Evolutionary conservation across 2,113 vertebrate species (phyloP).

Genomic region (Spea multiplicata): DNA sequence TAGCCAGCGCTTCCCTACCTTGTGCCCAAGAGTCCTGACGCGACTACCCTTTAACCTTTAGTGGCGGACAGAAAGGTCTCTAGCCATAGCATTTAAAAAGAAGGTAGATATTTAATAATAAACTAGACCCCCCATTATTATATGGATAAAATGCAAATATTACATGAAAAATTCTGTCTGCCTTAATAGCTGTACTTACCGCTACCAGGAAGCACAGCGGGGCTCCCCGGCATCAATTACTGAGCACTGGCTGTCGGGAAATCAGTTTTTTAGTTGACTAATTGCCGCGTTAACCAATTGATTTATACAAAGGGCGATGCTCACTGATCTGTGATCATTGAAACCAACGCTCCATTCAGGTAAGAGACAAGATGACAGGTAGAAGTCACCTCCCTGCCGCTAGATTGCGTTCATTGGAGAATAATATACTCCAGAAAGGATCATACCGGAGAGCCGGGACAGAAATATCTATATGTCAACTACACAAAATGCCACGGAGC

Average conservation of each 20-base stretch:
- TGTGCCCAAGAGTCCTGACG: too few species aligned
- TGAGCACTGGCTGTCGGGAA: slow-evolving; percentile 14
- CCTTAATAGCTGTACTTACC: neutral
- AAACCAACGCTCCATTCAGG: neutral
- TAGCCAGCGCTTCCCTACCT: too few species aligned
- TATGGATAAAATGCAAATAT: too few species aligned
- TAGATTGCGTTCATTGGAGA: neutral
- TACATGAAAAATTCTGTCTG: too few species aligned
- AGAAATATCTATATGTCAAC: neutral
- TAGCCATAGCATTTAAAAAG: too few species aligned
- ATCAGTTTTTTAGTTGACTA: slow-evolving; percentile 7
- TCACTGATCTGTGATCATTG: slow-evolving; percentile 38
- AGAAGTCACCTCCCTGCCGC: neutral
- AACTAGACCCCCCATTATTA: too few species aligned
- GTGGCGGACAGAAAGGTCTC: too few species aligned
- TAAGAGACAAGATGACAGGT: neutral
- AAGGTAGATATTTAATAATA: too few species aligned
- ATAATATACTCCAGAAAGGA: neutral
- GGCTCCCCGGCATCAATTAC: slow-evolving; percentile 22
- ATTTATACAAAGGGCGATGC: slow-evolving; percentile 33
- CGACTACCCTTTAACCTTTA: too few species aligned
- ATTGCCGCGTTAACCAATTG: slow-evolving; percentile 38
- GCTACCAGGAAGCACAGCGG: slow-evolving; percentile 15
- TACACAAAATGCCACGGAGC: neutral
- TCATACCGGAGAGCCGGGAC: neutral